Evolutionary conservation across 2,113 vertebrate genomes (phyloP).

Genomic region (Ondatra zibethicus): DNA sequence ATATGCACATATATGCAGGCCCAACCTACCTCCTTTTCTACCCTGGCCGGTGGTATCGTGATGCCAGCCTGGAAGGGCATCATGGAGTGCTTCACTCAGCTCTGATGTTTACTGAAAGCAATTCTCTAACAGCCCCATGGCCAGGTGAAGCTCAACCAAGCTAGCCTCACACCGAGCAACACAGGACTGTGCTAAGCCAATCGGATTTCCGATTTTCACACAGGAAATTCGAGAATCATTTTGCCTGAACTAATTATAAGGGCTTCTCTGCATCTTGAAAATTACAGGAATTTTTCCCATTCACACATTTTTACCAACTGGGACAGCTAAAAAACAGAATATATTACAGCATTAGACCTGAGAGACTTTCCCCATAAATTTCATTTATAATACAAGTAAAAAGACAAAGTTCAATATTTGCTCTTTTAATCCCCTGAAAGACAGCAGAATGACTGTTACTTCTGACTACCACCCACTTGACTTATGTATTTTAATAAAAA

Average conservation of each 20-base stretch:
- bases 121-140: background rate
- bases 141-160: background rate
- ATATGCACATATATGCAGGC: background rate
- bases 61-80: too few relatives aligned
- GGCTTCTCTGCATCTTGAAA: conserved; percentile 11
- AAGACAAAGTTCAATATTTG: conserved; percentile 65
- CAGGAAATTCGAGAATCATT: conserved; percentile 57
- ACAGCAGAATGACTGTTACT: conserved; percentile 29
- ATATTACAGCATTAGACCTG: background rate
- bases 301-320: conserved; percentile 9
- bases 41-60: too few relatives aligned
- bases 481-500: conserved; percentile 72
- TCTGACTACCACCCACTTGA: conserved; percentile 59
- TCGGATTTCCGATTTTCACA: conserved; percentile 57
- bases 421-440: conserved; percentile 42
- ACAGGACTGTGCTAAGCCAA: conserved; percentile 24
- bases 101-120: background rate
- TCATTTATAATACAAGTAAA: conserved; percentile 76
- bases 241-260: conserved; percentile 21
- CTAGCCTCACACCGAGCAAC: conserved; percentile 22
- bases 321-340: conserved; percentile 58
- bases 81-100: background rate
- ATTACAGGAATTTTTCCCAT: conserved; percentile 41
- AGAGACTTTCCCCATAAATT: conserved; percentile 71
- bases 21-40: background rate